Conservation (phyloP, 92 coral and sea anemone species). For the Montipora capitata region DNA sequence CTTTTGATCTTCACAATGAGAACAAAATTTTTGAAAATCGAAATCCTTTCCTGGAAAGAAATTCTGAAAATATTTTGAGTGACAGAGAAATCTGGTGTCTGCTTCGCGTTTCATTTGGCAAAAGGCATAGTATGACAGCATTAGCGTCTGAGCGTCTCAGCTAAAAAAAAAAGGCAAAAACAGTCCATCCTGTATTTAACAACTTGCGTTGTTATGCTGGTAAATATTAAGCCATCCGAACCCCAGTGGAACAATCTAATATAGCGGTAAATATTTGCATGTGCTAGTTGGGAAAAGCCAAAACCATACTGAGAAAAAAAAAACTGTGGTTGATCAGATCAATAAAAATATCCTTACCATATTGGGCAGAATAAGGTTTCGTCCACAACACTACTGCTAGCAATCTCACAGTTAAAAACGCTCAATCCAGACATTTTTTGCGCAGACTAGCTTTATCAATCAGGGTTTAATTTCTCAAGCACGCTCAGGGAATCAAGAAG, state of each 20-base stretch:
- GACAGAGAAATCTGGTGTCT: neutral
- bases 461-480: too few species aligned
- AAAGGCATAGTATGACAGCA: too few species aligned
- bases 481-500: too few species aligned
- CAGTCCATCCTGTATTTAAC: too few species aligned
- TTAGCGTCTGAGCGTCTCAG: too few species aligned
- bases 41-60: too few species aligned
- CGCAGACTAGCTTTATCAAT: neutral
- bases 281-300: neutral
- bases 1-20: too few species aligned
- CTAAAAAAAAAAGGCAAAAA: too few species aligned
- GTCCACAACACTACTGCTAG: neutral
- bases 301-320: neutral
- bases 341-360: neutral
- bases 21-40: too few species aligned
- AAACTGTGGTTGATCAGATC: neutral
- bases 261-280: neutral
- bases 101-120: neutral
- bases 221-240: too few species aligned
- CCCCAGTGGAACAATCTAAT: neutral
- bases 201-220: too few species aligned
- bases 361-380: neutral
- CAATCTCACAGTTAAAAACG: constrained; percentile 4
- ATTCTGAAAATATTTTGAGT: too few species aligned
- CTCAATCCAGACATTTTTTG: constrained; percentile 13